These are phyloP conservation scores for Coregonus clupeaformis DNA, from an alignment of 2,113 vertebrate genomes.

Conservation along the genomic window DNA sequence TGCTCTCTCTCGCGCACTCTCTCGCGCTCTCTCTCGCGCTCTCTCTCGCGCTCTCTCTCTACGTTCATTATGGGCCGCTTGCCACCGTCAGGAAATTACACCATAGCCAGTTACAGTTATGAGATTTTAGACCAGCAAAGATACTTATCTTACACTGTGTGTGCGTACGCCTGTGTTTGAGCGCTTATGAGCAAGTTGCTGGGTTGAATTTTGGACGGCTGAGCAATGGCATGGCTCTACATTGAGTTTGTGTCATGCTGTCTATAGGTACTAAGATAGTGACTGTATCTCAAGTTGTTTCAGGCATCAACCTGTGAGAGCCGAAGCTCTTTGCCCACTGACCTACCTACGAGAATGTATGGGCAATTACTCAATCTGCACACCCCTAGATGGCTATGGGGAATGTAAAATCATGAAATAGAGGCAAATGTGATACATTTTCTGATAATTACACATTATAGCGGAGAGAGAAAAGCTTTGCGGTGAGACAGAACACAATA, in stretches of 20 bases:
- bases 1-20: constrained; percentile 11
- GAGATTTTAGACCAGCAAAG: constrained; percentile 34
- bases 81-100: constrained; percentile 30
- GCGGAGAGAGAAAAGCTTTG: constrained; percentile 58
- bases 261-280: background rate
- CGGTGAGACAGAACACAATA: constrained; percentile 52
- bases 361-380: background rate
- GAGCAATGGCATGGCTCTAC: background rate
- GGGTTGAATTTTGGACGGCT: background rate
- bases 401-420: background rate
- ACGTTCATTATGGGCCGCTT: constrained; percentile 38
- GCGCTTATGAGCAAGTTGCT: background rate
- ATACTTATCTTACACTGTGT: constrained; percentile 30
- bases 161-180: constrained; percentile 7
- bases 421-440: constrained; percentile 51
- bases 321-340: background rate
- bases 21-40: background rate
- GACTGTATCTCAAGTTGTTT: background rate
- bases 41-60: constrained; percentile 33
- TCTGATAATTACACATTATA: constrained; percentile 65
- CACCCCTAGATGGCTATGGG: background rate
- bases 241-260: too few species aligned
- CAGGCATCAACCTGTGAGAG: background rate
- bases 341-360: background rate
- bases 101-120: constrained; percentile 49